phyloP scores from a whole-genome alignment of 2,888 invertebrate species.

The Chouioia cunea region DNA sequence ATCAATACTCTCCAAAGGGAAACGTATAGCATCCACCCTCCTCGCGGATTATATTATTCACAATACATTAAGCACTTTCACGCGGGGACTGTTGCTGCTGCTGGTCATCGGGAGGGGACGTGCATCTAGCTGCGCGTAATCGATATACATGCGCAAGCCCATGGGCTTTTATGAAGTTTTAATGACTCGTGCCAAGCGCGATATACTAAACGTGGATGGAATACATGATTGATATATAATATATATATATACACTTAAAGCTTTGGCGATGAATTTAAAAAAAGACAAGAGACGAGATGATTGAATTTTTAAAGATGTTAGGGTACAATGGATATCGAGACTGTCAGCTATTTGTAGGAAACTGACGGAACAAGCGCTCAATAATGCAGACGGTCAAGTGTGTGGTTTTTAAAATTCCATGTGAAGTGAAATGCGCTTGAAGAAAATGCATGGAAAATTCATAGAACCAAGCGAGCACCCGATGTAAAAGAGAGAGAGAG shows the following conservation, averaged over 20 bases:
- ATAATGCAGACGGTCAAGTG: slow-evolving; percentile 34
- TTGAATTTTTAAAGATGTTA: no score
- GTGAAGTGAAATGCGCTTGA: slow-evolving; percentile 8
- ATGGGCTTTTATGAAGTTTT: slow-evolving; percentile 37
- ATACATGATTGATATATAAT: no score
- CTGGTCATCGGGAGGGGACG: slow-evolving; percentile 22
- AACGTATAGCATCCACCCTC: slow-evolving; percentile 50
- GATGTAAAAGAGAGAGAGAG: background rate
- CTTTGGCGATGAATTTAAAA: no score
- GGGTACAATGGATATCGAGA: no score
- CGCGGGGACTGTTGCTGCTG: slow-evolving; percentile 28
- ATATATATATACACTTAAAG: no score
- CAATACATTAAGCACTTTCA: slow-evolving; percentile 66
- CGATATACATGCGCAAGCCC: slow-evolving; percentile 35
- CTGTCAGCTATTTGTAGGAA: no score
- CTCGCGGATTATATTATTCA: slow-evolving; percentile 66
- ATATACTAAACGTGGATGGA: no score
- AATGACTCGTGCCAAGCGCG: slow-evolving; percentile 23
- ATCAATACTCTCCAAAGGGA: slow-evolving; percentile 2
- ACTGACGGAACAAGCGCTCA: slow-evolving; percentile 2
- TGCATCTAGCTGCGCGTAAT: no score
- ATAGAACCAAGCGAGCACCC: background rate
- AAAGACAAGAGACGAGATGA: no score
- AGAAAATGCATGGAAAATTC: slow-evolving; percentile 21
- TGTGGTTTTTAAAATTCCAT: slow-evolving; percentile 28